Evolutionary conservation across 92 coral and sea anemone genomes (phyloP), one percentile per base, ranked within the genome.

Genomic region (Metridium senile): DNA sequence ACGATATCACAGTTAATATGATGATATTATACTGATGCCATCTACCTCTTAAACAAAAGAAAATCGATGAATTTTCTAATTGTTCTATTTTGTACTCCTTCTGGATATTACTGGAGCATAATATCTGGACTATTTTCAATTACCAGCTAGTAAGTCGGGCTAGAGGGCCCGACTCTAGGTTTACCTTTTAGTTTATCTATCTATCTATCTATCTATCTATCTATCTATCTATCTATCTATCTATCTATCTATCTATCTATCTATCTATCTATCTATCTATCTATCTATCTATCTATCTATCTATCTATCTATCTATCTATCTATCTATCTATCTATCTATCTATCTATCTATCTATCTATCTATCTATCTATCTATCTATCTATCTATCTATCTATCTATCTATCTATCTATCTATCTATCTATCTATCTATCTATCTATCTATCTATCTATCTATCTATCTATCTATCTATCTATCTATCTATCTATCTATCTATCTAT

Each of bases 291-390:
- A 54, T 54, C n/a, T 54, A 54, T 54, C 61, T 54, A 54, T 54
- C 61, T 54, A 54, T 54, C 61, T 54, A 54, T 54, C 61, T 54
- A 54, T 54, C 61, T 54, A 54, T 54, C 61, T 54, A 54, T 54
- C 61, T 54, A 54, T 54, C 61, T 54, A 54, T 54, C 61, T 54
- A 54, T 54, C 61, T 54, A 54, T 54, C 61, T 54, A 54, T 54
- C 61, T 54, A 54, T 54, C 61, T 54, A 54, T 54, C 61, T 54
- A 54, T 54, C 61, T 54, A 54, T 54, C 61, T 54, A 54, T 54
- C 61, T 54, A 54, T 54, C 61, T 54, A 54, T 54, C 61, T 54
- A 54, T 54, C 61, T 54, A 54, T 54, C 61, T 54, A 54, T 54
- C 61, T 54, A 54, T 54, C 61, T 54, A 54, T 54, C 61, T 54